These are phyloP conservation scores for Bungarus multicinctus DNA, from an alignment of 2,113 vertebrate genomes.

Conservation along the genomic window DNA sequence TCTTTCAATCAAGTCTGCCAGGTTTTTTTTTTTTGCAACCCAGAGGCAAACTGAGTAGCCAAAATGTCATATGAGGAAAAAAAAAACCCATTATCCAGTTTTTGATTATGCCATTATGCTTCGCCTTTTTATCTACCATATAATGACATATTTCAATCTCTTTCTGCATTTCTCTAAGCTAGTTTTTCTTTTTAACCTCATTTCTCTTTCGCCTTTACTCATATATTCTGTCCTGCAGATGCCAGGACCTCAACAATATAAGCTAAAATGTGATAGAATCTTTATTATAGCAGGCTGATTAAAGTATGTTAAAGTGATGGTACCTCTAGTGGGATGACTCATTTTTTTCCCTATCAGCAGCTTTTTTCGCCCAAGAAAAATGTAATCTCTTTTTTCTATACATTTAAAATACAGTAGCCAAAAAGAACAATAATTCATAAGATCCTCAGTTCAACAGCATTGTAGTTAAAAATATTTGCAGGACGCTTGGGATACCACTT, in stretches of 20 bases:
- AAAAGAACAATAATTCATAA: background rate
- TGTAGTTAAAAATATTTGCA: background rate
- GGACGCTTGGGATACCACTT: background rate
- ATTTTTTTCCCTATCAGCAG: background rate
- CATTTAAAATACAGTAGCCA: background rate
- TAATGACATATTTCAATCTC: conserved; percentile 1
- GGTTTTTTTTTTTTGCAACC: background rate
- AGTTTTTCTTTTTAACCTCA: background rate
- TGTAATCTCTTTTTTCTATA: background rate
- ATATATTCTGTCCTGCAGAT: background rate
- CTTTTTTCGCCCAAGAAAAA: background rate
- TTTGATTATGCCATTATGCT: conserved; percentile 13
- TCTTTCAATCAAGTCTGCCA: conserved; percentile 6
- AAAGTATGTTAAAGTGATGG: background rate
- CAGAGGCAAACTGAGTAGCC: conserved; percentile 2
- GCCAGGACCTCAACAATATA: background rate
- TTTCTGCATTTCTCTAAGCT: background rate
- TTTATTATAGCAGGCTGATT: background rate
- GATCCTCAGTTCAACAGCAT: background rate
- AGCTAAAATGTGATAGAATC: background rate
- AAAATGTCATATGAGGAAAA: conserved; percentile 4
- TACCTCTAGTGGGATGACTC: background rate
- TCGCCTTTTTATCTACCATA: background rate
- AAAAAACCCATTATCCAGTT: background rate
- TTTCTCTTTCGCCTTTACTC: background rate